Conservation (phyloP, 2,797 vertebrate genomes). For the Sphenopsis melanotis region DNA sequence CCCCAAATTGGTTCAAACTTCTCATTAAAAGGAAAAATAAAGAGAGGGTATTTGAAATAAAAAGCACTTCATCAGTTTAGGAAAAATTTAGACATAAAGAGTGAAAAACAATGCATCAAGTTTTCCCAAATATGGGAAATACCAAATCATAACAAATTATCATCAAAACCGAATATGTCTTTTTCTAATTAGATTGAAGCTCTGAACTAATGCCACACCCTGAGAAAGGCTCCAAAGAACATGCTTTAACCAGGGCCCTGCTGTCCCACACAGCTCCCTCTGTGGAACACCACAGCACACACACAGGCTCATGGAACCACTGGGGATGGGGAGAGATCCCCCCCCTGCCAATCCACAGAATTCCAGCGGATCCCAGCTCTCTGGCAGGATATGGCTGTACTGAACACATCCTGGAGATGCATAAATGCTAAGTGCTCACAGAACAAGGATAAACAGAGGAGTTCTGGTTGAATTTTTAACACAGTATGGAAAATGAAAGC, state of each 20-base stretch:
- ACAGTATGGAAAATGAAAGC: background rate
- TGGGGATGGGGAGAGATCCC: background rate
- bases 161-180: background rate
- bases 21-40: constrained; percentile 1
- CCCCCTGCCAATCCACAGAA: background rate
- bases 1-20: background rate
- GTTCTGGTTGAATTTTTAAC: background rate
- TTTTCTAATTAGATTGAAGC: constrained; percentile 36
- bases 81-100: constrained; percentile 2
- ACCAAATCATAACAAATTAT: constrained; percentile 13
- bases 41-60: background rate
- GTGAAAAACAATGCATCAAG: background rate
- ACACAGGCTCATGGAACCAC: background rate
- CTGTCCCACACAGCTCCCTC: background rate
- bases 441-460: background rate
- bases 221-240: background rate
- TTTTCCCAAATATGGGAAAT: constrained; percentile 31
- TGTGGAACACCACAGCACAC: background rate
- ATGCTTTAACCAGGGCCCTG: background rate
- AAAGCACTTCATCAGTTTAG: background rate
- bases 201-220: background rate
- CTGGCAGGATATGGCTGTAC: background rate
- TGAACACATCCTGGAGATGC: background rate
- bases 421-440: background rate
- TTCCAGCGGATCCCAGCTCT: background rate